phyloP scores from a whole-genome alignment of 2,888 invertebrate species.

The Carpatolechia fugitivella region DNA sequence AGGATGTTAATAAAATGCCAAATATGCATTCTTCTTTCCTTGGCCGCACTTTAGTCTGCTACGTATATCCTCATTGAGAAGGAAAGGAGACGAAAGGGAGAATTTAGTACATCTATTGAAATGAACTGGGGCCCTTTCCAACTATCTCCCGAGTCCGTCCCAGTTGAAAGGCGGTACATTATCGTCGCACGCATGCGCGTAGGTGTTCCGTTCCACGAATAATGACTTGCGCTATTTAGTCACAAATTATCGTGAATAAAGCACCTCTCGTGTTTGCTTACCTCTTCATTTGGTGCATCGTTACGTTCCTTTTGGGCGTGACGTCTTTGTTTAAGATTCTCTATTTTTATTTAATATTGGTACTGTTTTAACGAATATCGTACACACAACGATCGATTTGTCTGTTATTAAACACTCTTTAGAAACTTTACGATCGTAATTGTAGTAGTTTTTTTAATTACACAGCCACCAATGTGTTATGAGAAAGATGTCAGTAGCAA shows the following conservation, averaged over 20 bases:
- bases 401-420: background rate
- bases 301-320: constrained; percentile 48
- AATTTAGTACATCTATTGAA: background rate
- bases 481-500: no score
- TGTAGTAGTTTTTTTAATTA: no score
- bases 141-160: constrained; percentile 1
- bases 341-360: constrained; percentile 27
- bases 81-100: constrained; percentile 1
- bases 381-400: constrained; percentile 25
- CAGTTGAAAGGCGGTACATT: constrained; percentile 20
- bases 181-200: constrained; percentile 43
- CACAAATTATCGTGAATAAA: constrained; percentile 75
- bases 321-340: constrained; percentile 31
- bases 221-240: constrained; percentile 61
- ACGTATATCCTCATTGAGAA: no score
- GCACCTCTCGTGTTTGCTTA: constrained; percentile 67
- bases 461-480: no score
- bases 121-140: no score
- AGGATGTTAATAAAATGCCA: no score
- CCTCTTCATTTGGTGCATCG: constrained; percentile 69
- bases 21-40: no score
- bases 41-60: no score
- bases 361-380: constrained; percentile 29
- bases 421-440: background rate
- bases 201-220: constrained; percentile 73